These are phyloP conservation scores for Melanostoma mellinum DNA, from an alignment of 2,888 invertebrate genomes.

Conservation along the genomic window DNA sequence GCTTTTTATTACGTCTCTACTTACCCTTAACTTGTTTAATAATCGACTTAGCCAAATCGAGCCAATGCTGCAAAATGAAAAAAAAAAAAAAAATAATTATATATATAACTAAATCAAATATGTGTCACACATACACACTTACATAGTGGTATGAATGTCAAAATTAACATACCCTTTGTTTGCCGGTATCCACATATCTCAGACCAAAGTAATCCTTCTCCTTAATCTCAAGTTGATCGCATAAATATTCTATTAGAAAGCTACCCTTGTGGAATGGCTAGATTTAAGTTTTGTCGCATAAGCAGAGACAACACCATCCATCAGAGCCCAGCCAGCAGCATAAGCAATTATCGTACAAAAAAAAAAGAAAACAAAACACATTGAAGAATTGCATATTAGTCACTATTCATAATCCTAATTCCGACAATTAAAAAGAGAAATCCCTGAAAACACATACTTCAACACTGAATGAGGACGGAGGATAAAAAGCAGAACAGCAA, in stretches of 20 bases:
- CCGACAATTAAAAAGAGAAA: slow-evolving; percentile 57
- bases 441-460: slow-evolving; percentile 22
- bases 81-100: slow-evolving; percentile 3
- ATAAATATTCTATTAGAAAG: slow-evolving; percentile 94
- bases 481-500: slow-evolving; percentile 4
- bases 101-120: slow-evolving; percentile 25
- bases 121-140: slow-evolving; percentile 61
- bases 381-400: slow-evolving; percentile 61
- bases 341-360: slow-evolving; percentile 16
- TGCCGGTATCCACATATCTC: slow-evolving; percentile 93
- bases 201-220: slow-evolving; percentile 98
- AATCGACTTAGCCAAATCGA: slow-evolving; percentile 94
- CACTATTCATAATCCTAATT: slow-evolving; percentile 42
- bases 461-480: slow-evolving; percentile 8
- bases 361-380: slow-evolving; percentile 36
- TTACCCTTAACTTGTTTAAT: slow-evolving; percentile 95
- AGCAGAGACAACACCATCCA: slow-evolving; percentile 9
- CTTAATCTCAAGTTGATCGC: slow-evolving; percentile 93
- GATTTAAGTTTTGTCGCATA: slow-evolving; percentile 49
- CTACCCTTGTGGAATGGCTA: slow-evolving; percentile 95
- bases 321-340: background rate
- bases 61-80: slow-evolving; percentile 90
- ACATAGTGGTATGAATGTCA: background rate
- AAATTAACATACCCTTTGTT: slow-evolving; percentile 89
- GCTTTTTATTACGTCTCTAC: slow-evolving; percentile 62